Conservation (phyloP, 2,113 vertebrate species). For the Laterallus jamaicensis region DNA sequence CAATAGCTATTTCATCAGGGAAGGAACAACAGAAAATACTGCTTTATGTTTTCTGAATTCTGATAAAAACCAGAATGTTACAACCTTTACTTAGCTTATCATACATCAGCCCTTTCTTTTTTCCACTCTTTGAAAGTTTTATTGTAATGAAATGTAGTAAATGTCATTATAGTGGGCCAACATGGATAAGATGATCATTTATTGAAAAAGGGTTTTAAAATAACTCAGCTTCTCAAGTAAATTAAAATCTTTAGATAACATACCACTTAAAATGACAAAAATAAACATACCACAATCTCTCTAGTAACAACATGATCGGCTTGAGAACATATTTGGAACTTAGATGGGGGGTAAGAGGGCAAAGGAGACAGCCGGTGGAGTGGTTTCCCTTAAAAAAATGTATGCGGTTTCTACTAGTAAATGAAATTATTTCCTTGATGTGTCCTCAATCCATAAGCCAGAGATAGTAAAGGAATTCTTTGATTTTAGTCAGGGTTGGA, state of each 20-base stretch:
- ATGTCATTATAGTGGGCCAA: slow-evolving; percentile 52
- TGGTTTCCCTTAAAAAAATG: neutral
- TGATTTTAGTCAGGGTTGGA: neutral
- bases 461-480: neutral
- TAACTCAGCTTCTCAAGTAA: neutral
- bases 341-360: neutral
- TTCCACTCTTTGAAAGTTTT: slow-evolving; percentile 49
- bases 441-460: neutral
- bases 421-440: neutral
- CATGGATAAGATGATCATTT: slow-evolving; percentile 54
- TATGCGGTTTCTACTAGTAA: neutral
- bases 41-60: slow-evolving; percentile 45
- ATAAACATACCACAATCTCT: neutral
- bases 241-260: slow-evolving; percentile 41
- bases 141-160: slow-evolving; percentile 59
- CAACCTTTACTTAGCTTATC: slow-evolving; percentile 56
- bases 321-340: neutral
- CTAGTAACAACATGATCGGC: neutral
- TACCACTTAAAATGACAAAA: slow-evolving; percentile 33
- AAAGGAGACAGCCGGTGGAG: neutral
- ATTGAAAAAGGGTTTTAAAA: slow-evolving; percentile 21
- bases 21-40: neutral
- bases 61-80: slow-evolving; percentile 51
- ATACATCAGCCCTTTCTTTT: slow-evolving; percentile 51
- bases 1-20: neutral